Conservation (phyloP, 2,888 invertebrate genomes). For the Pachymerium ferrugineum region DNA sequence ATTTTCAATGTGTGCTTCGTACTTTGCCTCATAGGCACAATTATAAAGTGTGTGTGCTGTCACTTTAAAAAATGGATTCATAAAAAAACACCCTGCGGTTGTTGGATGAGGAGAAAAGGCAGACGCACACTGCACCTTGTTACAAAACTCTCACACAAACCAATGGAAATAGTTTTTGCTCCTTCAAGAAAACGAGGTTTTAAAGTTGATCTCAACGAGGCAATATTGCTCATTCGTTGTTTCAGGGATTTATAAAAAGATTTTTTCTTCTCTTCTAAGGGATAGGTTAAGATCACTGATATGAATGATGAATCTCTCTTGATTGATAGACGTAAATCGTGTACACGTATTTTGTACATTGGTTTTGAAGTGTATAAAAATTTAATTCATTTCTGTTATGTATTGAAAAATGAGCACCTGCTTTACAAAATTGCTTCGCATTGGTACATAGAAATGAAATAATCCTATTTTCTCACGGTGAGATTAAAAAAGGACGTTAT, state of each 20-base stretch:
- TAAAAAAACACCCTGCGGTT: constrained; percentile 8
- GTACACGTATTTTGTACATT: too few species aligned
- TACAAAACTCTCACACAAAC: constrained; percentile 4
- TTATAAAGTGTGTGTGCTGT: constrained; percentile 9
- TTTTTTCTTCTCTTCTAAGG: too few species aligned
- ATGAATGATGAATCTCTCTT: too few species aligned
- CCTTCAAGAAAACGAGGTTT: neutral
- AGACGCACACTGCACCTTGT: constrained; percentile 13
- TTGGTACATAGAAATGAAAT: too few species aligned
- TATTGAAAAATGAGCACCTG: neutral
- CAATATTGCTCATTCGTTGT: neutral
- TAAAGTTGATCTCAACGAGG: neutral
- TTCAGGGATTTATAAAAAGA: too few species aligned
- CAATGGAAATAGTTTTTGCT: constrained; percentile 9
- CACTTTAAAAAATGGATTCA: constrained; percentile 13
- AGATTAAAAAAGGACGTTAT: neutral
- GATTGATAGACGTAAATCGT: too few species aligned
- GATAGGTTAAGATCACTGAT: too few species aligned
- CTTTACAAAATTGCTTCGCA: neutral
- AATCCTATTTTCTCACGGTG: neutral
- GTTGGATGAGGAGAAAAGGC: neutral
- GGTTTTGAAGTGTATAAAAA: too few species aligned
- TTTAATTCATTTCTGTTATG: too few species aligned
- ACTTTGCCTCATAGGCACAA: neutral
- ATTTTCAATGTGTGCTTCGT: neutral